A percentile compares a stretch with the other conserved stretches of the same genome.
Conservation (phyloP, 1,140 invertebrate species). For the Drosophila sp. region DNA sequence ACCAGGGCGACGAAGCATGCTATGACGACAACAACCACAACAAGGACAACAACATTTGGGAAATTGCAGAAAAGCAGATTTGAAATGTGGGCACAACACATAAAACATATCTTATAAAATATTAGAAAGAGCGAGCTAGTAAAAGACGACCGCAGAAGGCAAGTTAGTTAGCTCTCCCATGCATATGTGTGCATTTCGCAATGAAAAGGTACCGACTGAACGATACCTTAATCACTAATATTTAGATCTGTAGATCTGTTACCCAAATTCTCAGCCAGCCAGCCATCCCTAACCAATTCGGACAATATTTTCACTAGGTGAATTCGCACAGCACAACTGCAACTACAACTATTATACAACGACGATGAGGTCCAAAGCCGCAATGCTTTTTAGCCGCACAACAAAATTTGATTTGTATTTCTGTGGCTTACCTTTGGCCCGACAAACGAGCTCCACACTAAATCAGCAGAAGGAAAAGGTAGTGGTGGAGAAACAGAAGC, state of each 20-base stretch:
- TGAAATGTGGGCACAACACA: slow-evolving; percentile 52
- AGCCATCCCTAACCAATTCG: background rate
- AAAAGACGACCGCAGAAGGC: background rate
- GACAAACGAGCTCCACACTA: slow-evolving; percentile 18
- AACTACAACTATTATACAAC: background rate
- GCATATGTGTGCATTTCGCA: background rate
- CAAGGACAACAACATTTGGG: slow-evolving; percentile 12
- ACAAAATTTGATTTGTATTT: slow-evolving; percentile 82
- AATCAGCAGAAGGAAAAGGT: slow-evolving; percentile 1
- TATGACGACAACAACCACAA: slow-evolving; percentile 33
- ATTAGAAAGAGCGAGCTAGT: slow-evolving; percentile 31
- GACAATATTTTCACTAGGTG: background rate
- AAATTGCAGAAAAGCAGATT: slow-evolving; percentile 47
- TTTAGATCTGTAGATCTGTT: too few relatives aligned
- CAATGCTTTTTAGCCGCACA: slow-evolving; percentile 77
- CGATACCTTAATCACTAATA: background rate
- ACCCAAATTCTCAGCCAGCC: background rate
- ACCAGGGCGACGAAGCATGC: slow-evolving; percentile 49
- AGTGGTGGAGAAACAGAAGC: slow-evolving; percentile 7
- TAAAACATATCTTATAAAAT: slow-evolving; percentile 72
- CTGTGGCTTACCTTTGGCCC: slow-evolving; percentile 79
- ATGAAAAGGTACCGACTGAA: background rate
- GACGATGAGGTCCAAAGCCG: slow-evolving; percentile 15
- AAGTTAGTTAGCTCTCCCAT: slow-evolving; percentile 2
- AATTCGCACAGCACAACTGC: background rate